These are phyloP conservation scores for Thymelicus lineola DNA, from an alignment of 2,888 invertebrate genomes.

Conservation along the genomic window DNA sequence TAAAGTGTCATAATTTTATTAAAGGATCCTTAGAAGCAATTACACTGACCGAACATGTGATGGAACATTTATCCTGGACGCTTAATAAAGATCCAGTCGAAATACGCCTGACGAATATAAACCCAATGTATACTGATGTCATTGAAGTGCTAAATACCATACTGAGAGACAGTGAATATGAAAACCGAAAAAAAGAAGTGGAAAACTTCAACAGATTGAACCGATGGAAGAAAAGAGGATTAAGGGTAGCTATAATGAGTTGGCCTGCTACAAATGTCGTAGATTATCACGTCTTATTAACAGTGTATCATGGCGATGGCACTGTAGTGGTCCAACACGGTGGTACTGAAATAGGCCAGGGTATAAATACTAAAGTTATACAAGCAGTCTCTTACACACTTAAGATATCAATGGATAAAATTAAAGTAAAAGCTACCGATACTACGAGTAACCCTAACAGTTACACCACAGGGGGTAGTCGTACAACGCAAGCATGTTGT, in stretches of 20 bases:
- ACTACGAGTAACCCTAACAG: constrained; percentile 84
- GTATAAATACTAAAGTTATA: constrained; percentile 90
- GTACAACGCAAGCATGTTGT: constrained; percentile 87
- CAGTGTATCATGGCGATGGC: constrained; percentile 86
- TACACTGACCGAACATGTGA: constrained; percentile 68
- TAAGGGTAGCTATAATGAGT: constrained; percentile 60
- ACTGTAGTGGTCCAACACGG: constrained; percentile 87
- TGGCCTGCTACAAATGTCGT: constrained; percentile 40
- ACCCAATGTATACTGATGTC: constrained; percentile 44
- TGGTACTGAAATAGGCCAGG: constrained; percentile 90
- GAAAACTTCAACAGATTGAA: constrained; percentile 86
- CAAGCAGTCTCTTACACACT: constrained; percentile 89
- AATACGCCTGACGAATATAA: constrained; percentile 40
- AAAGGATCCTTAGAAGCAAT: constrained; percentile 87
- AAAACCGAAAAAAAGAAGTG: constrained; percentile 69
- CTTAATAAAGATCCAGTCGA: constrained; percentile 43
- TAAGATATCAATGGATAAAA: constrained; percentile 85
- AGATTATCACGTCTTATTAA: constrained; percentile 39
- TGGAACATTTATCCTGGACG: constrained; percentile 43
- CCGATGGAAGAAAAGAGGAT: constrained; percentile 89
- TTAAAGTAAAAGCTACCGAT: constrained; percentile 85
- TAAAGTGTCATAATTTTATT: constrained; percentile 22
- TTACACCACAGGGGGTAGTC: constrained; percentile 84
- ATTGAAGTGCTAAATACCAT: constrained; percentile 52
- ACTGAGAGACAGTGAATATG: constrained; percentile 76